Percentiles rank a stretch among this genome's conserved stretches.
Evolutionary conservation across 1,140 invertebrate species (phyloP).

Genomic region (Trichomalopsis sarcophagae): DNA sequence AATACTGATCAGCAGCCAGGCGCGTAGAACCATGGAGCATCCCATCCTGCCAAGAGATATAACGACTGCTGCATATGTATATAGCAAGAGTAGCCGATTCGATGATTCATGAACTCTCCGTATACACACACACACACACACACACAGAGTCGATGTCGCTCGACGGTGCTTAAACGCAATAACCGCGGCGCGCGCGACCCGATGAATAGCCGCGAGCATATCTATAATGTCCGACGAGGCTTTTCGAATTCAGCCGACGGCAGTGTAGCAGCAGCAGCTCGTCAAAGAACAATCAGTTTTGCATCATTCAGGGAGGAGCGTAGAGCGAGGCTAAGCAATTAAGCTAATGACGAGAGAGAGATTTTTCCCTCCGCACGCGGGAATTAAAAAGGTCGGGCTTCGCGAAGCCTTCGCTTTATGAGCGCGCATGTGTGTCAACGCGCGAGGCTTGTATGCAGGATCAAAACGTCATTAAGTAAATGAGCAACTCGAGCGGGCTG

Average conservation of each 20-base stretch:
- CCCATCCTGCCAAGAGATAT: slow-evolving; percentile 35
- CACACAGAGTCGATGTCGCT: neutral
- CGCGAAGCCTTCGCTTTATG: neutral
- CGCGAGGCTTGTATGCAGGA: neutral
- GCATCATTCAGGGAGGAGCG: neutral
- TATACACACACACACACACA: neutral
- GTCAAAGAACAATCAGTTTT: slow-evolving; percentile 24
- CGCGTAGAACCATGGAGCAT: neutral
- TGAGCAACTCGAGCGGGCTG: slow-evolving; percentile 9
- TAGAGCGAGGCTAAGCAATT: slow-evolving; percentile 14
- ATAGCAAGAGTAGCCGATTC: too few relatives aligned
- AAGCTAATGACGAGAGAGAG: slow-evolving; percentile 32
- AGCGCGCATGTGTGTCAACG: neutral
- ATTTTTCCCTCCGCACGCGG: neutral
- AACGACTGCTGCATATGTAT: neutral
- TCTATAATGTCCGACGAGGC: neutral
- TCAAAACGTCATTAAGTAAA: slow-evolving; percentile 32
- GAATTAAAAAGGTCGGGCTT: slow-evolving; percentile 11
- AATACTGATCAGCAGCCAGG: neutral
- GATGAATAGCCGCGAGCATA: too few relatives aligned
- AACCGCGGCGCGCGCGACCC: neutral
- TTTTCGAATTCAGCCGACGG: neutral
- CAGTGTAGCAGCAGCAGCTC: neutral
- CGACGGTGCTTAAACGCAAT: neutral
- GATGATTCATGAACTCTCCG: slow-evolving; percentile 20